These are phyloP conservation scores for Leucania comma DNA, from an alignment of 2,888 invertebrate genomes.

Conservation along the genomic window DNA sequence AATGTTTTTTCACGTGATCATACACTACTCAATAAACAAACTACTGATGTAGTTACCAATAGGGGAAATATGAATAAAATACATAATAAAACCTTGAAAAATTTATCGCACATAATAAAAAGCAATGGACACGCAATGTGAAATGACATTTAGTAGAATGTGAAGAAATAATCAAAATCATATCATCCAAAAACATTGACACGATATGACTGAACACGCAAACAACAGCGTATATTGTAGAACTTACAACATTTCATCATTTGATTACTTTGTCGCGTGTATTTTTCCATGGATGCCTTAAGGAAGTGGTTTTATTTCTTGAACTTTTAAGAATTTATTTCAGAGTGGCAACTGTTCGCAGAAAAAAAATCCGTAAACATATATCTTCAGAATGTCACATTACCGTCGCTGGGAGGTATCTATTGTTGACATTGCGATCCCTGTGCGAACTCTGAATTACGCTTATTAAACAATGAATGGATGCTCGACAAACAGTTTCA, in stretches of 20 bases:
- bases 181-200: conserved; percentile 24
- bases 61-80: conserved; percentile 4
- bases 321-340: conserved; percentile 18
- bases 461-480: conserved; percentile 49
- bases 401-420: conserved; percentile 20
- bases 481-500: conserved; percentile 37
- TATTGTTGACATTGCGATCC: conserved; percentile 53
- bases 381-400: conserved; percentile 36
- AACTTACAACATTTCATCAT: conserved; percentile 35
- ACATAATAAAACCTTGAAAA: not conserved
- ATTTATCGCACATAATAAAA: conserved; percentile 13
- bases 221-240: conserved; percentile 21
- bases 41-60: conserved; percentile 13
- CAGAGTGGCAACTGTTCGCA: conserved; percentile 13
- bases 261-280: conserved; percentile 39
- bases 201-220: conserved; percentile 32
- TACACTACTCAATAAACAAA: not conserved
- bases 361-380: conserved; percentile 38
- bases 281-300: conserved; percentile 41
- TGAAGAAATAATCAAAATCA: conserved; percentile 24
- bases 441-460: conserved; percentile 49
- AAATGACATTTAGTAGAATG: conserved; percentile 4
- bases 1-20: conserved; percentile 49
- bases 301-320: conserved; percentile 24
- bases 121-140: not conserved